Evolutionary conservation across 2,797 vertebrate genomes (phyloP), one percentile per base, ranked within the genome.

Genomic region (Sebastes diaconus): DNA sequence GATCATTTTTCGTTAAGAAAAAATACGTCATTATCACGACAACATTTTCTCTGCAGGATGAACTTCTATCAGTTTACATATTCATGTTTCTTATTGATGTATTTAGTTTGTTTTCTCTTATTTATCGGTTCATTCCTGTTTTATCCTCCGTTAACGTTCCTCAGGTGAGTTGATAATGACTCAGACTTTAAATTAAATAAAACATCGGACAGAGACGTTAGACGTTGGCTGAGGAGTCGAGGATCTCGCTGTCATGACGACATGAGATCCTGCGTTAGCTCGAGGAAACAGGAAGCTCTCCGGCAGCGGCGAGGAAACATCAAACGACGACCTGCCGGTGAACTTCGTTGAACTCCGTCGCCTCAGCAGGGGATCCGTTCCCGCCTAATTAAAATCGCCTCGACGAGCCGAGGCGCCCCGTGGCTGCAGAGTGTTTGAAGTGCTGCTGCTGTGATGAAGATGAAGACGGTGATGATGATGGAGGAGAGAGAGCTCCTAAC

Each of bases 351-450:
- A 84, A 77, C 84, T 58, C 8, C 3, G 29, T 1, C 16, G n/a
- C 64, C 69, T 73, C 81, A 63, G 81, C 73, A 0, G 84, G 79
- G 79, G 52, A 42, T 55, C 42, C 25, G 6, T 27, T 73, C 73
- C 68, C 2, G 6, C 39, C 76, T 76, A 66, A 85, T 88, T 86
- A 81, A 75, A 84, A 63, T 77, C 39, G 54, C 61, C 66, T 64
- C 4, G 39, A 69, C 20, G 65, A 70, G 30, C 50, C 9, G 27
- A 60, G 6, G 63, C 65, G 13, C 61, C 81, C 13, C 39, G 5
- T 14, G 39, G 73, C 66, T 55, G 75, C 69, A 8, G n/a, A 16
- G 36, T 4, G 73, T 88, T 88, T 86, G 84, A 88, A 79, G 81
- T 24, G 32, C 54, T 68, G 36, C 75, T 75, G 80, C 71, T 61